Evolutionary conservation across 2,113 vertebrate species (phyloP), one percentile per base, ranked within the genome.

Genomic region (Turnix velox): DNA sequence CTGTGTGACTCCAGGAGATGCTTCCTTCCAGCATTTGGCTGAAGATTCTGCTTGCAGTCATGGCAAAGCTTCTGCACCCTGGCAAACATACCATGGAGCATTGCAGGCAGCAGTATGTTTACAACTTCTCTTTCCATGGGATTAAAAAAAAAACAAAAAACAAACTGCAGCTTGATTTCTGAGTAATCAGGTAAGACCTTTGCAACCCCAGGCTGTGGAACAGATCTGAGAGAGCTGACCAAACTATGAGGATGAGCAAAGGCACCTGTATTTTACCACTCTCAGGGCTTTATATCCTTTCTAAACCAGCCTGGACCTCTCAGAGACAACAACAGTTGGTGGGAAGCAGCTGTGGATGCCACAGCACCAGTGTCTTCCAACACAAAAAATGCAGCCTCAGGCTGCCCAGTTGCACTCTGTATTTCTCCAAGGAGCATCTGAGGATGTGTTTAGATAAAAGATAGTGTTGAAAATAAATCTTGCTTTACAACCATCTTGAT

Each of bases 391-490:
- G 12, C 42, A 84, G 73, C 68, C 90, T 74, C 6, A 1, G 85
- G 72, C 68, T 91, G 40, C n/a, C 23, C 20, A 30, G 28, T 46
- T 1, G 0, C 72, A 69, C 25, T 39, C 68, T 62, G 68, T 28
- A 28, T 87, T 93, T 80, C 46, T 79, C 66, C 68, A 13, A 9
- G 49, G 42, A 79, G 58, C 37, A 71, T 84, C 58, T 66, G 42
- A 55, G 46, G 78, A 55, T 49, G 31, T 27, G 55, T 52, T 88
- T 55, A 79, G 74, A 76, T 83, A 93, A 91, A 95, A 91, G 39
- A 82, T 80, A 91, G n/a, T 87, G 37, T 31, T 46, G 61, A 65
- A 79, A 81, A 75, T 49, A 84, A 92, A 78, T 75, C 35, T 74
- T 69, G 30, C 58, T 93, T 85, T 87, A 42, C 69, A 87, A 37